These are phyloP conservation scores for Drosophila cyrtoloma DNA, from an alignment of 2,888 invertebrate species.

Conservation along the genomic window DNA sequence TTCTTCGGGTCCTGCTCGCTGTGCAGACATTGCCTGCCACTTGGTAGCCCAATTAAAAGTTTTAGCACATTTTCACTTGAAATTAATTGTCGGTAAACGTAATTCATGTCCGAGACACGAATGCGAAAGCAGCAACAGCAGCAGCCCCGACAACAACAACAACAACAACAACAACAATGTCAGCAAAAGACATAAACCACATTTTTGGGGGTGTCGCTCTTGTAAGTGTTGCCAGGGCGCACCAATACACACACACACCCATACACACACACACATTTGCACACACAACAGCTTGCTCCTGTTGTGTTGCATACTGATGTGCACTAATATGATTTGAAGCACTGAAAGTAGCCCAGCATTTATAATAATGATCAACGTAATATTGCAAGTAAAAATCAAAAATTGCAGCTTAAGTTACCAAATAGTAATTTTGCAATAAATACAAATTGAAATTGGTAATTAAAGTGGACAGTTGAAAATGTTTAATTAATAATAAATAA, in stretches of 20 bases:
- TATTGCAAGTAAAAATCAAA: neutral
- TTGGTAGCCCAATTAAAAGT: constrained; percentile 78
- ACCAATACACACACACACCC: constrained; percentile 1
- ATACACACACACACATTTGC: neutral
- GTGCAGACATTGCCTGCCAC: constrained; percentile 53
- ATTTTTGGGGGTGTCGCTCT: constrained; percentile 28
- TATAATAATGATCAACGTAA: neutral
- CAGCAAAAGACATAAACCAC: constrained; percentile 29
- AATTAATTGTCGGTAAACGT: constrained; percentile 80
- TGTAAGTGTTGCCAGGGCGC: constrained; percentile 20
- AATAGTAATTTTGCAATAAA: neutral
- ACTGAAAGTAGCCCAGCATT: neutral
- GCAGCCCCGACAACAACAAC: constrained; percentile 10
- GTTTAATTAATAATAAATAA: neutral
- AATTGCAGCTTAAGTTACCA: neutral
- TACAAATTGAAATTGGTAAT: neutral
- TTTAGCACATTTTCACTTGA: constrained; percentile 79
- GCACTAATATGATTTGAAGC: constrained; percentile 15
- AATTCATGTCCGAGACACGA: constrained; percentile 78
- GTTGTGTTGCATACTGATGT: constrained; percentile 60
- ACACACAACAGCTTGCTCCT: constrained; percentile 10
- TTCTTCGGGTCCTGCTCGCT: neutral
- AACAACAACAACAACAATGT: constrained; percentile 16
- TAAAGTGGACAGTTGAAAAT: neutral
- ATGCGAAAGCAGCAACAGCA: constrained; percentile 52